Base-by-base conservation (phyloP, 2,888 invertebrate species). In the Andrena camellia region DNA sequence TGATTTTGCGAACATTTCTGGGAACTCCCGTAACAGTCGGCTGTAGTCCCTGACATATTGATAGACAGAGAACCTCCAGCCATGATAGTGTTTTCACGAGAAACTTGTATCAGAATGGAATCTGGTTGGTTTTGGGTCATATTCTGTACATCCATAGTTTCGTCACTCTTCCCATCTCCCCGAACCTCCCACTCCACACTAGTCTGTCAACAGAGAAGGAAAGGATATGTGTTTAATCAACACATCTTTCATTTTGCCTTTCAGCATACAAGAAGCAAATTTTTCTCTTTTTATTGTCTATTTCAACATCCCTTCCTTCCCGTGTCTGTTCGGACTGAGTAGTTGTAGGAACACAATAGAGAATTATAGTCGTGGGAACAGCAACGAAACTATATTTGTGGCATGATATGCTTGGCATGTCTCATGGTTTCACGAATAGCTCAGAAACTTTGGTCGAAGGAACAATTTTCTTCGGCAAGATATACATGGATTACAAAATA, bases 191-290 rank as follows among this genome's bases (percentile, higher is more conserved):
- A 94, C 94, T 94, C 94, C 94, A 93, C 89, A 93, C 92, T 94
- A 90, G 94, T 96, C 96, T 96, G 96, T 95, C 95, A 96, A 96
- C 96, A 96, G 95, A 96, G 95, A 96, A 96, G 96, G 96, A 96
- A 96, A 95, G 95, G 96, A 95, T 94, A 89, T 91, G 90, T 92
- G 92, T 91, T 92, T 92, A 92, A 92, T 92, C 89, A 90, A 92
- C 92, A 92, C 91, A 92, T 92, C 84, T 87, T 88, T 59, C 72
- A 83, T 70, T 88, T 88, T 88, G 72, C 80, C 67, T 94, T 90
- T 90, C 88, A 88, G 94, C 83, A 85, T 86, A 82, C 35, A 84
- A 94, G 92, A 91, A 92, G 90, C 85, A 81, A 87, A 85, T 60
- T 87, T 85, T 73, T 85, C 71, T 79, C 68, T 81, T 85, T 73